Conservation (phyloP, 2,113 vertebrate species). For the Pomatorhinus ruficollis region DNA sequence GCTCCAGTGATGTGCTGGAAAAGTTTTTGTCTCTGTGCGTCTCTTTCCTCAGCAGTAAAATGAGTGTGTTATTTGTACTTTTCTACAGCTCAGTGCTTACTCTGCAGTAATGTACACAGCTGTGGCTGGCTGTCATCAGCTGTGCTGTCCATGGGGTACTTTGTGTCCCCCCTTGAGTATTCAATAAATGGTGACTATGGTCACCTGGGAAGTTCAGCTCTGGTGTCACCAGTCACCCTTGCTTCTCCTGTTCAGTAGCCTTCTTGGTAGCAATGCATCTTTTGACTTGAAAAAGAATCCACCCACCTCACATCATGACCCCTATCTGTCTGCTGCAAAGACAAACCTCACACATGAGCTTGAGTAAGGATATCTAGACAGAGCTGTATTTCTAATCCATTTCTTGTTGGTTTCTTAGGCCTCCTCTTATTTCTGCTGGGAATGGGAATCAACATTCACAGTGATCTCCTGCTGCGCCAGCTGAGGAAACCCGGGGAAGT, state of each 20-base stretch:
- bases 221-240: neutral
- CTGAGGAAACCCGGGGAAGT: slow-evolving; percentile 87
- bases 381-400: neutral
- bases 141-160: neutral
- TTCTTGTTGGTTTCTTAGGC: slow-evolving; percentile 72
- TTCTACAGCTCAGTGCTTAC: neutral
- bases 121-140: neutral
- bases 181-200: neutral
- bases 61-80: neutral
- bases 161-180: neutral
- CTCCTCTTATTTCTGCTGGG: slow-evolving; percentile 83
- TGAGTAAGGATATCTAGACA: neutral
- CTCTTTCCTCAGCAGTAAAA: neutral
- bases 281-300: neutral
- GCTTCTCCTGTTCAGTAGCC: neutral
- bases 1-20: neutral
- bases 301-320: neutral
- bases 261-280: neutral
- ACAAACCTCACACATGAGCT: neutral
- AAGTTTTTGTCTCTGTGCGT: neutral
- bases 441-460: slow-evolving; percentile 92
- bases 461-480: slow-evolving; percentile 82
- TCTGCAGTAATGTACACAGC: neutral
- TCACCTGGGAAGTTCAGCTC: neutral
- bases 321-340: neutral